Conservation (phyloP, 1,140 invertebrate genomes). For the Formica selysi region DNA sequence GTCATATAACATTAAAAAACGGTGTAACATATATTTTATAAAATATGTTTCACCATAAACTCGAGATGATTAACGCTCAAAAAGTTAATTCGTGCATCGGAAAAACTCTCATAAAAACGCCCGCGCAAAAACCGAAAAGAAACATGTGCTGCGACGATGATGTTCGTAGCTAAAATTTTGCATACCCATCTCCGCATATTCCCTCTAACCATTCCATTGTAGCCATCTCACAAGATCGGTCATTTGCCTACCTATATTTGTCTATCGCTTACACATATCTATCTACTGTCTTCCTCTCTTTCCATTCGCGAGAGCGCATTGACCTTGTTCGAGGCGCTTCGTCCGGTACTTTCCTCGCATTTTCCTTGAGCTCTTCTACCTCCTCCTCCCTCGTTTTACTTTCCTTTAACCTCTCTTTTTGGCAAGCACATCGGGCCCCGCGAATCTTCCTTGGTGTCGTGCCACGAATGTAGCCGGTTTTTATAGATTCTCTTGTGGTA, state of each 20-base stretch:
- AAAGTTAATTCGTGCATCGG: background rate
- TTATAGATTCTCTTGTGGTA: conserved; percentile 1
- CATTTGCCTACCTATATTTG: conserved; percentile 48
- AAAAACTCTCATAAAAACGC: conserved; percentile 1
- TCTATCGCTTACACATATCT: conserved; percentile 47
- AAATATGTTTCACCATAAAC: background rate
- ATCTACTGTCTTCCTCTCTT: conserved; percentile 33
- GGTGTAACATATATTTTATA: background rate
- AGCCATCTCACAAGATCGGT: conserved; percentile 14
- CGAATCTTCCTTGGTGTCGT: background rate
- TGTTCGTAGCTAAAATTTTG: conserved; percentile 34
- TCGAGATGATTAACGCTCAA: conserved; percentile 23
- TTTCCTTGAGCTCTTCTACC: conserved; percentile 38
- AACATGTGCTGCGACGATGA: conserved; percentile 11
- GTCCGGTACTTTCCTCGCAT: conserved; percentile 19
- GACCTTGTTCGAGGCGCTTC: conserved; percentile 21
- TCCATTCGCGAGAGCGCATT: conserved; percentile 39
- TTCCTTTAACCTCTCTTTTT: conserved; percentile 41
- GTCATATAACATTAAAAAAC: background rate
- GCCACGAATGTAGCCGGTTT: background rate
- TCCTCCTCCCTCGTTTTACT: conserved; percentile 6
- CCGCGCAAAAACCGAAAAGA: conserved; percentile 8
- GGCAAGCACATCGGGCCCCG: background rate
- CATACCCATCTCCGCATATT: conserved; percentile 4
- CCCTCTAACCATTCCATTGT: background rate